Conservation (phyloP, 2,113 vertebrate genomes). For the Felis catus region F.catus_Fca126_mat1.0 CM031411.1:4503501-4504000, state of each 20-base stretch:
- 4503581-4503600: no score
- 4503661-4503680: neutral
- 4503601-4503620: no score
- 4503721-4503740: rapidly evolving
- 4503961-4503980: neutral
- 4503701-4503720: neutral
- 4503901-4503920: neutral
- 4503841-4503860: rapidly evolving
- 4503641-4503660: neutral
- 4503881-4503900: neutral
- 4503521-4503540: no score
- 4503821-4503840: no score
- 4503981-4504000: rapidly evolving
- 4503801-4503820: rapidly evolving
- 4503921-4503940: rapidly evolving
- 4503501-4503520: no score
- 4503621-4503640: neutral
- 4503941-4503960: neutral
- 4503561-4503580: no score
- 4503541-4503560: no score
- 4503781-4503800: no score
- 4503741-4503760: no score
- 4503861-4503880: neutral
- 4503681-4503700: rapidly evolving
- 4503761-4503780: rapidly evolving